Evolutionary conservation across 2,888 invertebrate genomes (phyloP).

Genomic region (Harpagoxenus sublaevis): DNA sequence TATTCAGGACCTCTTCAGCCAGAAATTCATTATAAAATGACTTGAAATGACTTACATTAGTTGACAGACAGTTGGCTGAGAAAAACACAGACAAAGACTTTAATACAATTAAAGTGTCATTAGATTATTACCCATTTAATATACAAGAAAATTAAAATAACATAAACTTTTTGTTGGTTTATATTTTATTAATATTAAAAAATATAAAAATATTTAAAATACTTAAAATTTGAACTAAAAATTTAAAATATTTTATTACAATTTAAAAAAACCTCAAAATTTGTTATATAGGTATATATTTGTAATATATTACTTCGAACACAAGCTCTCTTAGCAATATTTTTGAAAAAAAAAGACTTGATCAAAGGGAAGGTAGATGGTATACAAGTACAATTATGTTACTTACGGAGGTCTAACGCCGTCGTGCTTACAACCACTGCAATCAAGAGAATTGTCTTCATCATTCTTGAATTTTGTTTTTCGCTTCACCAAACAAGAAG

Average conservation of each 20-base stretch:
- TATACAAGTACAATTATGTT: neutral
- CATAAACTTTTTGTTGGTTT: neutral
- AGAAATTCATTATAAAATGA: neutral
- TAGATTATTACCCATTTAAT: neutral
- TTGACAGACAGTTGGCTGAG: neutral
- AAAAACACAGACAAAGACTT: neutral
- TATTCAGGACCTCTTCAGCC: neutral
- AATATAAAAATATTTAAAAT: neutral
- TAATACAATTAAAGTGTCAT: neutral
- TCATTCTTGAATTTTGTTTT: constrained; percentile 6
- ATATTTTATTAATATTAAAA: constrained; percentile 2
- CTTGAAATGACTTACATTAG: too few species aligned
- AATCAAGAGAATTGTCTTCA: constrained; percentile 48
- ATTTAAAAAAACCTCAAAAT: neutral
- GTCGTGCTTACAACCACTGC: constrained; percentile 40
- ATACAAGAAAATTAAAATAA: neutral
- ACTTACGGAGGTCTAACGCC: constrained; percentile 74
- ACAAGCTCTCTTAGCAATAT: neutral
- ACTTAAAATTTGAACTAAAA: neutral
- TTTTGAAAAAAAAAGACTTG: neutral
- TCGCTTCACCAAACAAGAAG: neutral
- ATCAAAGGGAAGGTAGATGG: neutral
- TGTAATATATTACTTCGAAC: neutral
- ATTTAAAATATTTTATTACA: neutral
- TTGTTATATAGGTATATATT: neutral